phyloP scores from a whole-genome alignment of 2,888 invertebrate species.

The Scaptomyza flava region DNA sequence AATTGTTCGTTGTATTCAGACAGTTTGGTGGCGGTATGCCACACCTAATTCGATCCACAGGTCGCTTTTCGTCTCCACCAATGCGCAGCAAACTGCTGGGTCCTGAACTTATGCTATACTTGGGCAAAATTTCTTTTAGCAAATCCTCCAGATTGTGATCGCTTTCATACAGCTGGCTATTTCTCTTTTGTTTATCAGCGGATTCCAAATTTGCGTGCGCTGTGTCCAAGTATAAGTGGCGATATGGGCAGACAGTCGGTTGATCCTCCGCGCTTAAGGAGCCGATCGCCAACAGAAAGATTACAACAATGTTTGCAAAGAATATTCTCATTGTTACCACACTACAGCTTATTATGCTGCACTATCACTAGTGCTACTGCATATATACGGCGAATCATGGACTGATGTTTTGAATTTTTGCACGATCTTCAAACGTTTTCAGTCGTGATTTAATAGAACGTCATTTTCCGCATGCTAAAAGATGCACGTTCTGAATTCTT shows the following conservation, averaged over 20 bases:
- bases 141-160: slow-evolving; percentile 53
- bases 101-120: slow-evolving; percentile 26
- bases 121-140: slow-evolving; percentile 47
- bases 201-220: neutral
- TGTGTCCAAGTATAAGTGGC: slow-evolving; percentile 11
- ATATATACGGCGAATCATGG: slow-evolving; percentile 53
- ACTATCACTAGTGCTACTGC: slow-evolving; percentile 15
- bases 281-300: slow-evolving; percentile 24
- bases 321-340: slow-evolving; percentile 49
- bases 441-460: slow-evolving; percentile 33
- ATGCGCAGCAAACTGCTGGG: slow-evolving; percentile 31
- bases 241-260: slow-evolving; percentile 47
- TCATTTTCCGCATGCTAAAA: slow-evolving; percentile 45
- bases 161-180: slow-evolving; percentile 16
- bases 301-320: slow-evolving; percentile 16
- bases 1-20: slow-evolving; percentile 61
- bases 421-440: slow-evolving; percentile 45
- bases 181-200: slow-evolving; percentile 30
- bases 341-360: slow-evolving; percentile 37
- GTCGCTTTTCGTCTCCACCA: slow-evolving; percentile 7
- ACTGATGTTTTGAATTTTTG: slow-evolving; percentile 27
- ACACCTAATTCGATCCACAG: slow-evolving; percentile 48
- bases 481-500: slow-evolving; percentile 47
- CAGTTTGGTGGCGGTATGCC: slow-evolving; percentile 70
- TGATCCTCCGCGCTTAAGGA: slow-evolving; percentile 8